Evolutionary conservation across 2,888 invertebrate species (phyloP), one percentile per base, ranked within the genome.

Genomic region (Lamellibrachia satsuma): DNA sequence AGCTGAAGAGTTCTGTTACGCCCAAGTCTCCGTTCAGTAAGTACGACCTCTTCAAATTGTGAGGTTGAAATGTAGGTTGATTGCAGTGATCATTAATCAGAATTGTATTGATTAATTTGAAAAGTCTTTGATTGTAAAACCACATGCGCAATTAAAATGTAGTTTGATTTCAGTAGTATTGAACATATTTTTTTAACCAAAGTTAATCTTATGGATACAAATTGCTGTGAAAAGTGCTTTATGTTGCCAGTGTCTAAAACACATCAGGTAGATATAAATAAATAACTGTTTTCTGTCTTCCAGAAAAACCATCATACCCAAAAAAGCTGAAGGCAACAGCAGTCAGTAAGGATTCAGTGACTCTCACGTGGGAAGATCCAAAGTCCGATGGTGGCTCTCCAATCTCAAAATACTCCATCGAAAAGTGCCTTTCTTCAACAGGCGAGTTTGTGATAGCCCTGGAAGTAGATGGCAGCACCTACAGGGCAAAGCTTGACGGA

Each of bases 1-100:
- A 97, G 94, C 98, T 98, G 60, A 97, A 97, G 95, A 98, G 98
- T 22, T 97, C 98, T 8, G 97, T 98, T 7, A 97, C 92, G 91
- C 94, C 94, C 52, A 95, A 94, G 92, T n/a, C 60, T 22, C 92
- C 92, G 27, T 75, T 75, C 52, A 91, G 93, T 93, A 90, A 93
- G 91, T 57, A 52, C 1, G 51, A 91, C 11, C 90, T 91, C 39
- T 52, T 55, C 2, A 55, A 55, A 9, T 55, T 55, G 55, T 7
- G 55, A 90, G 52, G 52, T 52, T 91, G 52, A 22, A 91, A 52
- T 15, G 22, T 91, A 15, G 52, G 22, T 15, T 91, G 22, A n/a
- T 15, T 7, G 22, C 22, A 52, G 22, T 91, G 15, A 52, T 91
- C 22, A 22, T 91, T 52, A 91, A 91, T 52, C 95, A 98, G 6